Evolutionary conservation across 2,113 vertebrate species (phyloP).

Genomic region (Mirounga angustirostris): DNA sequence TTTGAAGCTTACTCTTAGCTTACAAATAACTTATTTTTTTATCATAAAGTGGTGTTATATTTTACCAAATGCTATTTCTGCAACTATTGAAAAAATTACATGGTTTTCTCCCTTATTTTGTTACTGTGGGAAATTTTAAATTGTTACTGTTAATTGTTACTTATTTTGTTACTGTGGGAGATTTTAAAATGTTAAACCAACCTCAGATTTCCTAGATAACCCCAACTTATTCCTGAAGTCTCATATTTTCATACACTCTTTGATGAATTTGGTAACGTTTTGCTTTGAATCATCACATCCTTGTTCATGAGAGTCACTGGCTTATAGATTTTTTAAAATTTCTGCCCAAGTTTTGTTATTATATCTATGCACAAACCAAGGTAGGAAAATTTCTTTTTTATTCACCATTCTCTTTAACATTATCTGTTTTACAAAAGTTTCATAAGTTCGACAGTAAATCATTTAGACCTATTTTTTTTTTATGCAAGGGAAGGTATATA

Average conservation of each 20-base stretch:
- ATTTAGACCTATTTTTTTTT: neutral
- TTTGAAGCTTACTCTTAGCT: neutral
- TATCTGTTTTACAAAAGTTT: neutral
- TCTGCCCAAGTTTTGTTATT: neutral
- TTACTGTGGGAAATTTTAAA: neutral
- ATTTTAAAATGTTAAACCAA: neutral
- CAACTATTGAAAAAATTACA: neutral
- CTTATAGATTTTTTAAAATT: neutral
- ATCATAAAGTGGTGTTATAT: neutral
- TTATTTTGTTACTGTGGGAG: neutral
- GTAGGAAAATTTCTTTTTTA: neutral
- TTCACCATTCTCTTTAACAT: neutral
- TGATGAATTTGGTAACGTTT: constrained; percentile 1
- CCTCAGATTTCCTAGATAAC: neutral
- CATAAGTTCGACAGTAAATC: neutral
- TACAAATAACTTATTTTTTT: neutral
- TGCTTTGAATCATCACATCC: neutral
- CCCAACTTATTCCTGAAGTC: neutral
- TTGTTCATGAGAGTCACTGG: neutral
- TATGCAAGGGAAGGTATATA: neutral
- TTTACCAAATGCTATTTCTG: neutral
- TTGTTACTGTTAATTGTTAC: neutral
- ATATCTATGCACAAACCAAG: neutral
- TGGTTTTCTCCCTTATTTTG: neutral
- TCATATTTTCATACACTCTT: neutral